phyloP scores from a whole-genome alignment of 2,797 vertebrate genomes.

The Gallinago nigripennis region DNA sequence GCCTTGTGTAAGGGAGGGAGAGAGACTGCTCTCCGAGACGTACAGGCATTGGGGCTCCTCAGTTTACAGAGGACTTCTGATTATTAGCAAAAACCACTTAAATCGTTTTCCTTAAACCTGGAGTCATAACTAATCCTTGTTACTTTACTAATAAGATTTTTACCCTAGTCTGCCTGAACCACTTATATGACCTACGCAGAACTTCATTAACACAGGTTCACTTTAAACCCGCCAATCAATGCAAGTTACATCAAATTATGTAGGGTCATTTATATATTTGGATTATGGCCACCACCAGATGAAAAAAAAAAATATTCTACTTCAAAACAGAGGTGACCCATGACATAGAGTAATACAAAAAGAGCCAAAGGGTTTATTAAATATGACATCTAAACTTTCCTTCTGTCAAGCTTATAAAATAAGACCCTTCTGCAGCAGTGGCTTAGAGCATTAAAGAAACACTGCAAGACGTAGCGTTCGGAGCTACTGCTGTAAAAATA shows the following conservation, averaged over 20 bases:
- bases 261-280: background rate
- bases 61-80: background rate
- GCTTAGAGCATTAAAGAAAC: background rate
- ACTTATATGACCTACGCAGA: background rate
- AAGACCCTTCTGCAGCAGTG: background rate
- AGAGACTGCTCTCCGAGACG: background rate
- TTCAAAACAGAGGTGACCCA: slow-evolving; percentile 10
- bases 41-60: background rate
- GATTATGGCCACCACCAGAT: slow-evolving; percentile 17
- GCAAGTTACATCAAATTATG: slow-evolving; percentile 27
- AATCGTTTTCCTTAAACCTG: background rate
- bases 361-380: slow-evolving; percentile 55
- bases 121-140: background rate
- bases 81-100: background rate
- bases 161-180: background rate
- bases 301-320: background rate
- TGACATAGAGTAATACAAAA: slow-evolving; percentile 25
- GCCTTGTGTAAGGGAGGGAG: background rate
- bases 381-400: slow-evolving; percentile 65
- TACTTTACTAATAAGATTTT: background rate
- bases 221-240: slow-evolving; percentile 46
- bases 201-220: slow-evolving; percentile 36
- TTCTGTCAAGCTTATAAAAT: slow-evolving; percentile 55
- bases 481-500: background rate
- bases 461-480: background rate